Evolutionary conservation across 2,113 vertebrate species (phyloP), one percentile per base, ranked within the genome.

Genomic region (Catharus bicknelli): DNA sequence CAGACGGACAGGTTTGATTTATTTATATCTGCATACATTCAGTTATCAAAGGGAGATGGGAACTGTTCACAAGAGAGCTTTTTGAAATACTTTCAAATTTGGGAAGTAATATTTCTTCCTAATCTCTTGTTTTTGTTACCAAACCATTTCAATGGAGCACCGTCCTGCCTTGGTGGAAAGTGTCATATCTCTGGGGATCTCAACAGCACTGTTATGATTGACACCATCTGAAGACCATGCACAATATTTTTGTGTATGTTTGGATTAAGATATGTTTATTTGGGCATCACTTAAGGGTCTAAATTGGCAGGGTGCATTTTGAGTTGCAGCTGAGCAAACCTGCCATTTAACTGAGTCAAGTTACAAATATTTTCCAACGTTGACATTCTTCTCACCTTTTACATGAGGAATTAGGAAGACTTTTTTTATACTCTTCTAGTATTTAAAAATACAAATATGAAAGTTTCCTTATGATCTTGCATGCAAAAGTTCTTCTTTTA

Each of bases 301-400:
- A 18, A 80, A 80, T 16, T 67, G 47, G 17, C 20, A 26, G 68
- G 57, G 22, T 77, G 32, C 43, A 22, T 70, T 9, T 0, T 88
- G 51, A 87, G 11, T 73, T 91, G 72, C 78, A 83, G 63, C 50
- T 79, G 74, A 87, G 67, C 87, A 94, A 94, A 91, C 34, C n/a
- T 76, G 67, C 58, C 4, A 3, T 73, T 72, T 83, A 77, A 66
- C 38, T 58, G 43, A 62, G 19, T 94, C 45, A 73, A 67, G 55
- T 76, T 79, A 43, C n/a, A 94, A 76, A 48, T 61, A 77, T 79
- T 93, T 83, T 69, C 62, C n/a, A 81, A 16, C 30, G 83, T 89
- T 69, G 47, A 69, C 9, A 7, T 87, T 93, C 36, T 59, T 85
- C 34, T 92, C 36, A 77, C 55, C 38, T 80, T 83, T 77, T 50